A percentile compares a stretch with the other conserved stretches of the same genome.
phyloP scores from a whole-genome alignment of 1,140 invertebrate species.

The Pararge aegeria region DNA sequence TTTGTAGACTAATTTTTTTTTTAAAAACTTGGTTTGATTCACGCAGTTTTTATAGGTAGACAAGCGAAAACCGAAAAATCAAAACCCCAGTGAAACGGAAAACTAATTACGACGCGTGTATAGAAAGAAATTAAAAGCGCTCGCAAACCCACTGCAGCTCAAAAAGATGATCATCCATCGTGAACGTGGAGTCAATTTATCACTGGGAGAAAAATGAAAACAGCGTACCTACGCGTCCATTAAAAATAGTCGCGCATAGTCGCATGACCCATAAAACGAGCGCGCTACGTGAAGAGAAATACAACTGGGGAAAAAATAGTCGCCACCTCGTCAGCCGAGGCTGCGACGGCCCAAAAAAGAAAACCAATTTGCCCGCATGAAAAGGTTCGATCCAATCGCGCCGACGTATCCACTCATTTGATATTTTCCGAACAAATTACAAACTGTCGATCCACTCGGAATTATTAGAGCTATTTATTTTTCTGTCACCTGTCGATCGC shows the following conservation, averaged over 20 bases:
- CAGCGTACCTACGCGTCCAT: conserved; percentile 58
- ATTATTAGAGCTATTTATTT: conserved; percentile 75
- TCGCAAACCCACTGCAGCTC: conserved; percentile 41
- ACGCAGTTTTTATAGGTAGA: conserved; percentile 17
- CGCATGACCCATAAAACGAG: conserved; percentile 77
- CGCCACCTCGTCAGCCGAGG: conserved; percentile 60
- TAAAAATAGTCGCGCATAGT: conserved; percentile 78
- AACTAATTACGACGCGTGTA: conserved; percentile 37
- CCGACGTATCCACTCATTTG: conserved; percentile 74
- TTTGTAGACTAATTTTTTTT: too few species aligned
- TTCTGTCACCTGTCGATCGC: conserved; percentile 70
- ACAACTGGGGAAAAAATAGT: conserved; percentile 64
- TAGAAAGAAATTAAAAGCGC: conserved; percentile 38
- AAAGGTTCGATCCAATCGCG: conserved; percentile 73
- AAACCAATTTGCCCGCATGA: conserved; percentile 77
- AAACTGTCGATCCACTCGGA: conserved; percentile 63
- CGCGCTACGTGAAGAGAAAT: conserved; percentile 72
- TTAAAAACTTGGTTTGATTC: too few species aligned
- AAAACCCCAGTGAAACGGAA: conserved; percentile 31
- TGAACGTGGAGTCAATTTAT: conserved; percentile 74
- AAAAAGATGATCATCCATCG: conserved; percentile 71
- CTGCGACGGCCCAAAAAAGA: conserved; percentile 67
- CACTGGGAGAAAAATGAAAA: conserved; percentile 73
- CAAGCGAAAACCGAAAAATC: conserved; percentile 24
- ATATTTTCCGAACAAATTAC: conserved; percentile 79